Evolutionary conservation across 2,113 vertebrate species (phyloP).

Genomic region (Syngnathoides biaculeatus): DNA sequence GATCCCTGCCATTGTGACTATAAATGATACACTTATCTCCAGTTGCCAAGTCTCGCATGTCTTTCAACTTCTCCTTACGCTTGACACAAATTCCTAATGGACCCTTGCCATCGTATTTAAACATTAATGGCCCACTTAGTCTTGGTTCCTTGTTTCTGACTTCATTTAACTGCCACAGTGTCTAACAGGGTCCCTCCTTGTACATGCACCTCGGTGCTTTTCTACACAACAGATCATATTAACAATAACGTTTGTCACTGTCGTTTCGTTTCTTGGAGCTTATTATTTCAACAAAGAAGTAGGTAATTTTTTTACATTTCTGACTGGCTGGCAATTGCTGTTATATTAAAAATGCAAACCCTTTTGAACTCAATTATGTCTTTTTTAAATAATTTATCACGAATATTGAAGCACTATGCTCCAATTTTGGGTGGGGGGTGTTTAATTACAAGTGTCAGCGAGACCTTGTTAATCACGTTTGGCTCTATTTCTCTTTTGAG

Average conservation of each 20-base stretch:
- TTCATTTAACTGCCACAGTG: constrained; percentile 38
- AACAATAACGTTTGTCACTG: constrained; percentile 22
- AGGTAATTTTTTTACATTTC: neutral
- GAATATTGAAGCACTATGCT: neutral
- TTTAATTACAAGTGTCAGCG: neutral
- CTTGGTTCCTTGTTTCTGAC: constrained; percentile 35
- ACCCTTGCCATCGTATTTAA: constrained; percentile 40
- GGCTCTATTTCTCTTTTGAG: too few species aligned
- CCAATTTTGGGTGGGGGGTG: neutral
- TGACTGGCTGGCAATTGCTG: neutral
- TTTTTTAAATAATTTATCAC: neutral
- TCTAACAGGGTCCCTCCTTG: neutral
- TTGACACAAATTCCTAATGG: constrained; percentile 38
- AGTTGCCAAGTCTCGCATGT: constrained; percentile 22
- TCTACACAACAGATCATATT: constrained; percentile 14
- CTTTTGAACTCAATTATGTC: neutral
- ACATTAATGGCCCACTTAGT: constrained; percentile 58
- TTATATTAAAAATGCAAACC: neutral
- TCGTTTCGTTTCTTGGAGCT: constrained; percentile 12
- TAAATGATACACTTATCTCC: constrained; percentile 48
- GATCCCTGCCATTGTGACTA: constrained; percentile 31
- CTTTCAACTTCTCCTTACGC: constrained; percentile 30
- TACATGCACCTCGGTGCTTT: neutral
- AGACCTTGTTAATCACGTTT: neutral
- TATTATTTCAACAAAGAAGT: constrained; percentile 7